Evolutionary conservation across 2,797 vertebrate genomes (phyloP), one percentile per base, ranked within the genome.

Genomic region (Cyprinodon diabolis): DNA sequence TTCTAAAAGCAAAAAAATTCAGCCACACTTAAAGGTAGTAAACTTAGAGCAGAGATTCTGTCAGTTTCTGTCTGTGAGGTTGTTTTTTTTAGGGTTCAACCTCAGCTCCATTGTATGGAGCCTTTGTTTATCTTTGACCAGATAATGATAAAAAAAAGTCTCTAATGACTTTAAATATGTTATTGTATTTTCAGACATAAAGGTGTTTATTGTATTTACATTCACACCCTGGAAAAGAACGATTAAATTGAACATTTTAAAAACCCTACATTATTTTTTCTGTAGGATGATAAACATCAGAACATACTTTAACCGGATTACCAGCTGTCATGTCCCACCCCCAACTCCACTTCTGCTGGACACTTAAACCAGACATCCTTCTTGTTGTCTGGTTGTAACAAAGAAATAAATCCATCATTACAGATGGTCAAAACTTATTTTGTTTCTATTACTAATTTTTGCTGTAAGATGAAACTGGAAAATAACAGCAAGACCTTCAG

Each of bases 271-370:
- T 43, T n/a, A n/a, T 2, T 63, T 63, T 43, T 43, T 21, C 37
- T 63, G 9, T 19, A 63, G 60, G 19, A 63, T 40, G 35, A n/a
- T 19, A 43, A 35, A 43, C 37, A 43, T n/a, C 60, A 63, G 43
- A 63, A n/a, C 60, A 43, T 43, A 19, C 12, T 65, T 65, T 65
- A 65, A 65, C 21, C 37, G 60, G 21, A 65, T 65, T 65, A 65
- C 11, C 62, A 45, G 62, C 40, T 14, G 40, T 65, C 10, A 9
- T 40, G 35, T 17, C 19, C 15, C 5, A 15, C 49, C 15, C 40
- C 40, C 10, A 12, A 43, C 62, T 45, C 62, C 40, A 65, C 11
- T 65, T 65, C 62, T 43, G 62, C 62, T 43, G 40, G 21, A 65
- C 11, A 40, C 37, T 3, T 21, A 37, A 62, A 62, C 57, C 30